phyloP scores from a whole-genome alignment of 2,113 vertebrate genomes.

The Pholis gunnellus region DNA sequence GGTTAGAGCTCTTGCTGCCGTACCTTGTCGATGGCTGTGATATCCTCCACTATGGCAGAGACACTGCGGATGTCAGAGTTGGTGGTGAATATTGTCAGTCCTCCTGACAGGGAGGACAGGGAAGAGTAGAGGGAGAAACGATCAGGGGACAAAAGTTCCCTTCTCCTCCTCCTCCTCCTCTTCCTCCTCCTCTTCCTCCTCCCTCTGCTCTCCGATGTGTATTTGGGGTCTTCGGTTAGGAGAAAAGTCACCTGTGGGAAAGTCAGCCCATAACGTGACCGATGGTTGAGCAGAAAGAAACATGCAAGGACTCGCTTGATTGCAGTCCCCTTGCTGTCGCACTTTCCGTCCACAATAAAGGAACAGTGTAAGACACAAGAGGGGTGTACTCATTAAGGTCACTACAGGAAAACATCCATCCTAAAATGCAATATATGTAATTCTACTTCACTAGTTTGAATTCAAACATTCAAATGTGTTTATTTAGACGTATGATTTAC shows the following conservation, averaged over 20 bases:
- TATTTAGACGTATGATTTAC: background rate
- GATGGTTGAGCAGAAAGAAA: background rate
- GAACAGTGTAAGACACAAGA: background rate
- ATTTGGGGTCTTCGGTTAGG: constrained; percentile 86
- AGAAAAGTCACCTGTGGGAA: constrained; percentile 87
- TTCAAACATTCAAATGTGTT: background rate
- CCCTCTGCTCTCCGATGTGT: constrained; percentile 20
- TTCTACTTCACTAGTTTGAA: background rate
- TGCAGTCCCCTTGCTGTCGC: background rate
- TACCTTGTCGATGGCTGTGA: constrained; percentile 81
- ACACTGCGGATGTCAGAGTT: constrained; percentile 86
- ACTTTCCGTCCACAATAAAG: background rate
- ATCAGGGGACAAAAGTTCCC: constrained; percentile 79
- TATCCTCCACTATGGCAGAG: constrained; percentile 86
- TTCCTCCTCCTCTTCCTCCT: constrained; percentile 57
- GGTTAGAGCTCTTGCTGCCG: background rate
- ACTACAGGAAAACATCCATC: background rate
- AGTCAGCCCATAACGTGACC: background rate
- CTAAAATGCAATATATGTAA: background rate
- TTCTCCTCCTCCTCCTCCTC: constrained; percentile 69
- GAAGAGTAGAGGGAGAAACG: constrained; percentile 87
- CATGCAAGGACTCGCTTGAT: background rate
- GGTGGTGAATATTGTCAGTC: constrained; percentile 88
- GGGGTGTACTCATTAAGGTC: background rate
- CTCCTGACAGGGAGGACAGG: constrained; percentile 86